Evolutionary conservation across 2,113 vertebrate species (phyloP).

Genomic region (Epinephelus lanceolatus): DNA sequence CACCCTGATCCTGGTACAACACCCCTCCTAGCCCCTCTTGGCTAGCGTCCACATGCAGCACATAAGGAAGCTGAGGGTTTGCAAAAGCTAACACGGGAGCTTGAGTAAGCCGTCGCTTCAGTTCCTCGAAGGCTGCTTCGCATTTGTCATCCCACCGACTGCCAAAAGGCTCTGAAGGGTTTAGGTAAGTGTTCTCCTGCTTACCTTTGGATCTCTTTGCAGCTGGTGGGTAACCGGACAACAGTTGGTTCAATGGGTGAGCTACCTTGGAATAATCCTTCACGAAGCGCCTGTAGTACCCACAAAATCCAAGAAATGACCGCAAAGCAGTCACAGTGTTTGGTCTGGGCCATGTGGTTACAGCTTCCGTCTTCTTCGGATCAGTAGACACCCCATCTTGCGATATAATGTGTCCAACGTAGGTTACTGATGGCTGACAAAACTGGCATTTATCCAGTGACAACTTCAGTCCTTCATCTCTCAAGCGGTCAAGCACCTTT

Average conservation of each 20-base stretch:
- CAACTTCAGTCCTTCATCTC: not conserved
- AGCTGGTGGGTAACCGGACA: too few relatives aligned
- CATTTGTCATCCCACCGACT: too few relatives aligned
- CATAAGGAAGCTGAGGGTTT: not conserved
- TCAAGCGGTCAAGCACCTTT: not conserved
- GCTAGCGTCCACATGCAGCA: not conserved
- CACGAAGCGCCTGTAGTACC: constrained; percentile 13
- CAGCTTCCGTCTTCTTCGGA: not conserved
- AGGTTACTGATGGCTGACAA: not conserved
- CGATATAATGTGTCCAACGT: not conserved
- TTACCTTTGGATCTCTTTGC: too few relatives aligned
- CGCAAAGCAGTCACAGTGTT: not conserved
- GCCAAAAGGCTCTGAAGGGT: too few relatives aligned
- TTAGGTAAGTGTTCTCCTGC: too few relatives aligned
- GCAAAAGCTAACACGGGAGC: not conserved
- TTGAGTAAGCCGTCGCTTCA: too few relatives aligned
- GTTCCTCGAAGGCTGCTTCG: too few relatives aligned
- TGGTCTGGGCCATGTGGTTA: constrained; percentile 1
- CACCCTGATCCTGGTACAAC: not conserved
- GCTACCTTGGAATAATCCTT: not conserved
- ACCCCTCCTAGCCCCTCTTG: not conserved
- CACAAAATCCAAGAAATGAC: constrained; percentile 28
- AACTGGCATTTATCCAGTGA: constrained; percentile 18
- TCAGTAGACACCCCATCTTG: constrained; percentile 1
- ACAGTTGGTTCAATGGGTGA: not conserved